phyloP scores from a whole-genome alignment of 1,140 invertebrate species.

The Frieseomelitta varia region DNA sequence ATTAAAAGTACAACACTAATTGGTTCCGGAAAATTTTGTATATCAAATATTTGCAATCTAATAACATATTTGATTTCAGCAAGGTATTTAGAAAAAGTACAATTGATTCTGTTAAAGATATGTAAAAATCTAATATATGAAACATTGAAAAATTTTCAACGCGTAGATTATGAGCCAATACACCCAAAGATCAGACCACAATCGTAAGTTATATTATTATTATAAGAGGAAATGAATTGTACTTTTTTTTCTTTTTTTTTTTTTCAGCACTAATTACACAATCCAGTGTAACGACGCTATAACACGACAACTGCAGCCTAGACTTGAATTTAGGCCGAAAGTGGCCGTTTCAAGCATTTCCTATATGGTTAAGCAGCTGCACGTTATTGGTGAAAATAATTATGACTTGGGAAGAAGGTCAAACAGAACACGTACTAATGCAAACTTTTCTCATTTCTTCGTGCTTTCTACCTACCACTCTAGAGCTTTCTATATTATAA shows the following conservation, averaged over 20 bases:
- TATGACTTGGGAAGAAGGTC: neutral
- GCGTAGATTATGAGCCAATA: neutral
- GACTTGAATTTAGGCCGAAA: neutral
- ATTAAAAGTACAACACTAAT: too few species aligned
- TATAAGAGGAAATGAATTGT: too few species aligned
- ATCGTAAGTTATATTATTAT: too few species aligned
- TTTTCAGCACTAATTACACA: neutral
- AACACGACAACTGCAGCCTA: neutral
- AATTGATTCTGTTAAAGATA: neutral
- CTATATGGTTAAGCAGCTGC: neutral
- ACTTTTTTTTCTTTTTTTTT: too few species aligned
- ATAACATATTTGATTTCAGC: neutral
- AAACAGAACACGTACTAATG: neutral
- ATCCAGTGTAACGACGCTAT: neutral
- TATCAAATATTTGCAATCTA: neutral
- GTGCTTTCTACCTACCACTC: neutral
- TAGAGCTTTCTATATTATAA: neutral
- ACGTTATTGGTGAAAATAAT: neutral
- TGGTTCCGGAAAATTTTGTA: too few species aligned
- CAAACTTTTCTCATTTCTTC: neutral
- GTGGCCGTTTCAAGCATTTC: neutral
- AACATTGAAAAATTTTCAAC: neutral
- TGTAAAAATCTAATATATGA: neutral
- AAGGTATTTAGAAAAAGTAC: too few species aligned
- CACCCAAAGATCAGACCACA: neutral